Evolutionary conservation across 2,797 vertebrate genomes (phyloP), one percentile per base, ranked within the genome.

Genomic region (Graptemys geographica): DNA sequence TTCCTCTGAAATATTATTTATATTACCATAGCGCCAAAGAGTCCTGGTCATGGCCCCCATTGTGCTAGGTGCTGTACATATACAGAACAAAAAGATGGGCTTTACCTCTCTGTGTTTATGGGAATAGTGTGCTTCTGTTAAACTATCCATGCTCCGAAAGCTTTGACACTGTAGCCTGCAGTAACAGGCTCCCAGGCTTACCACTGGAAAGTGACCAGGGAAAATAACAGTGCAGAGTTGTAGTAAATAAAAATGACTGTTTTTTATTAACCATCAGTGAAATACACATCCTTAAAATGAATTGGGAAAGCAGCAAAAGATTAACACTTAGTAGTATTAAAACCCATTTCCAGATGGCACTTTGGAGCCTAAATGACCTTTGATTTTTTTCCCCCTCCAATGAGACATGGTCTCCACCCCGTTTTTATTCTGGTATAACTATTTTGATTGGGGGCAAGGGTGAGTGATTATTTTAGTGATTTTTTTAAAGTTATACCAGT

Each of bases 361-460:
- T 53, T 0, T 49, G 52, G 56, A 89, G 5, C 21, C 21, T 16
- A 23, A 33, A 28, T 10, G 2, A 31, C 4, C 11, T n/a, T 69
- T 80, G 49, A 33, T 79, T 49, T 16, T 21, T 65, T 31, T 4
- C 13, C 6, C 28, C 62, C 7, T 51, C 31, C 76, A 31, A 8
- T 5, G 27, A n/a, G 27, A 19, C 16, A 47, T 81, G 27, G 28
- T 37, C 83, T 78, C 74, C 18, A 2, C 62, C 49, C 44, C 11
- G 59, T 33, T 92, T 88, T 91, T 62, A 51, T 79, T 4, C 31
- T 47, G 57, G 31, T 87, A 88, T 49, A 86, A 44, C 27, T 65
- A 11, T n/a, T 81, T 23, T 31, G 85, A 2, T 8, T 47, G 41
- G 44, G 13, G 25, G 10, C 3, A 2, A 15, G 25, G 41, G 12